A percentile compares a stretch with the other conserved stretches of the same genome.
Conservation (phyloP, 2,888 invertebrate species). For the Carcina quercana region DNA sequence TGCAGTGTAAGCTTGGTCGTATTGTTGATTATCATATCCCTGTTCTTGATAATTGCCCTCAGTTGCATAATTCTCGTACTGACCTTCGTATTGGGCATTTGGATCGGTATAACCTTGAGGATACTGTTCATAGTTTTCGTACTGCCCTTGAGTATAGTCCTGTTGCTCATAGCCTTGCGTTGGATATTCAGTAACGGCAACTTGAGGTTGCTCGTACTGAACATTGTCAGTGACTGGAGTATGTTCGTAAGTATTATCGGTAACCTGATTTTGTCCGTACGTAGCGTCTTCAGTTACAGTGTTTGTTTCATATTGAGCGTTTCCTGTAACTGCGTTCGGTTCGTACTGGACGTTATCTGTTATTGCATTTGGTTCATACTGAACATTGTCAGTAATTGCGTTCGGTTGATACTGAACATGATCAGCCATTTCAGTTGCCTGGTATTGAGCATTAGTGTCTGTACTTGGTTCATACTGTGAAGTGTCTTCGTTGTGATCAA, state of each 20-base stretch:
- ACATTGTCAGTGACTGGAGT: neutral
- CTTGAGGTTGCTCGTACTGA: constrained; percentile 16
- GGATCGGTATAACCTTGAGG: constrained; percentile 41
- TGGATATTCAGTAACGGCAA: constrained; percentile 33
- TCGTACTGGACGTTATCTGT: too few relatives aligned
- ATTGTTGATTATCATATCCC: constrained; percentile 34
- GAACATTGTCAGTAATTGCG: too few relatives aligned
- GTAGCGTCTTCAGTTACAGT: too few relatives aligned
- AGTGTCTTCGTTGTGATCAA: neutral
- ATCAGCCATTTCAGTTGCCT: too few relatives aligned
- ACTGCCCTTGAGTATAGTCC: constrained; percentile 23
- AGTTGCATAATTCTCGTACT: constrained; percentile 41
- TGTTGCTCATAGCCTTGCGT: constrained; percentile 44
- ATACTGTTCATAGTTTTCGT: constrained; percentile 36
- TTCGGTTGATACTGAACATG: too few relatives aligned
- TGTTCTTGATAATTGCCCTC: constrained; percentile 44
- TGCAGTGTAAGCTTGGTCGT: constrained; percentile 30
- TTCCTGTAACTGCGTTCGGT: too few relatives aligned
- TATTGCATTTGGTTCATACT: too few relatives aligned
- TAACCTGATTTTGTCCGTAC: neutral
- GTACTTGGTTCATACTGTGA: constrained; percentile 1
- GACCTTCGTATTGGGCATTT: constrained; percentile 40
- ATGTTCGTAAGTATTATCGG: neutral
- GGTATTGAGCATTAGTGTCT: too few relatives aligned
- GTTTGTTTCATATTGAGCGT: too few relatives aligned